Percentiles rank a stretch among this genome's conserved stretches.
Conservation (phyloP, 2,797 vertebrate species). For the Catharus ustulatus region DNA sequence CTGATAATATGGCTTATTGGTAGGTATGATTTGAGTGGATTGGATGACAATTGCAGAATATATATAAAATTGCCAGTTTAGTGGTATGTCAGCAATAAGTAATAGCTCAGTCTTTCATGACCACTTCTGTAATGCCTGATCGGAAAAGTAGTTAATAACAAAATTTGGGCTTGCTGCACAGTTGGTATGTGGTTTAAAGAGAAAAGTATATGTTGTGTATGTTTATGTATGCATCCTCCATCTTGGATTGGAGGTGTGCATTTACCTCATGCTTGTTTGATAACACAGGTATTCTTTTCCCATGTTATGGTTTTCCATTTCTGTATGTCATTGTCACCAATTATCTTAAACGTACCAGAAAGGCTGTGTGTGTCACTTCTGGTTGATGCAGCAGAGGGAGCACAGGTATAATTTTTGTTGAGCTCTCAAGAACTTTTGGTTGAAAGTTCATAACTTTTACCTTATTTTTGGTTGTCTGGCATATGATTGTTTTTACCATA, state of each 20-base stretch:
- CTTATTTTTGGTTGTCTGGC: background rate
- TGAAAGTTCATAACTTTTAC: background rate
- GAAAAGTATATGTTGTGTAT: background rate
- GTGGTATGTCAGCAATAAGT: background rate
- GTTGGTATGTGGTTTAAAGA: background rate
- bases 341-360: background rate
- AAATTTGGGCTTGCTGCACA: background rate
- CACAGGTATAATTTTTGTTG: constrained; percentile 10
- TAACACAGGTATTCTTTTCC: background rate
- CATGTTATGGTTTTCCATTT: background rate
- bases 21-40: constrained; percentile 73
- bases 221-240: background rate
- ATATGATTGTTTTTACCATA: background rate
- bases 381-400: constrained; percentile 57
- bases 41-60: background rate
- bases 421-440: background rate
- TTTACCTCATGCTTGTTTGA: background rate
- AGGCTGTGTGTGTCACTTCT: background rate
- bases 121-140: background rate
- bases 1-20: constrained; percentile 98
- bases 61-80: background rate
- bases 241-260: background rate
- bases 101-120: background rate
- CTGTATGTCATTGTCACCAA: fast-evolving
- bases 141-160: background rate